These are phyloP conservation scores for Reinhardtius hippoglossoides DNA, from an alignment of 2,113 vertebrate species.

Conservation along the genomic window DNA sequence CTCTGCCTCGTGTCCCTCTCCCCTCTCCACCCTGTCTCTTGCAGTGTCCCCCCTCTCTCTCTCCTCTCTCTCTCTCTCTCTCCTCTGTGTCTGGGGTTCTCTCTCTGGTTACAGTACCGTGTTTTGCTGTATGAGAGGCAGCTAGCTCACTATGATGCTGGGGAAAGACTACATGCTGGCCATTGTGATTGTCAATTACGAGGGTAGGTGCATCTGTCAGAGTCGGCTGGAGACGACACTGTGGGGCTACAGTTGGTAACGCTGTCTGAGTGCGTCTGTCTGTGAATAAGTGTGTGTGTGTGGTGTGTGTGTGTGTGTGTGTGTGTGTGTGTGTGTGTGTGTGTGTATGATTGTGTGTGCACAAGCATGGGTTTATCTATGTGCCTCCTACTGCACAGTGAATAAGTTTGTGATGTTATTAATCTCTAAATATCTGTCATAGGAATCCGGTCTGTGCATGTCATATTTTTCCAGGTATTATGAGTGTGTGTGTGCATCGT, in stretches of 20 bases:
- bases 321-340: conserved; percentile 17
- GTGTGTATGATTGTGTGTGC: conserved; percentile 1
- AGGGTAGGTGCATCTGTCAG: conserved; percentile 76
- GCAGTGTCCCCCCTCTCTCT: conserved; percentile 2
- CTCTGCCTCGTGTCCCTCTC: conserved; percentile 21
- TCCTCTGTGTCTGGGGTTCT: conserved; percentile 58
- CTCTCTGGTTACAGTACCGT: conserved; percentile 64
- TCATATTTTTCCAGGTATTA: conserved; percentile 3
- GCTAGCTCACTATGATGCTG: conserved; percentile 80
- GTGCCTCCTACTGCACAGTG: conserved; percentile 9
- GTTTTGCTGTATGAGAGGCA: conserved; percentile 66
- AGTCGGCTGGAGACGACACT: conserved; percentile 27
- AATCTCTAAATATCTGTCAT: conserved; percentile 9
- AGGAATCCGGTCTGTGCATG: conserved; percentile 17
- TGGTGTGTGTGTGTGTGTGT: not conserved
- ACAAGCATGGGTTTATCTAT: conserved; percentile 1
- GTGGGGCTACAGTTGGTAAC: conserved; percentile 37
- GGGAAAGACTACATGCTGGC: conserved; percentile 85
- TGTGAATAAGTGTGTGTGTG: conserved; percentile 21
- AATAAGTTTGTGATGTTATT: conserved; percentile 45
- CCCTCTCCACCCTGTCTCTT: conserved; percentile 16
- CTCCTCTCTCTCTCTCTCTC: conserved; percentile 20
- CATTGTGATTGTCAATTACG: conserved; percentile 83
- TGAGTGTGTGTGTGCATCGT: not conserved
- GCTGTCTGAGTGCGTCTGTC: conserved; percentile 20